Evolutionary conservation across 1,140 invertebrate genomes (phyloP).

Genomic region (Brachionus rotundiformis): DNA sequence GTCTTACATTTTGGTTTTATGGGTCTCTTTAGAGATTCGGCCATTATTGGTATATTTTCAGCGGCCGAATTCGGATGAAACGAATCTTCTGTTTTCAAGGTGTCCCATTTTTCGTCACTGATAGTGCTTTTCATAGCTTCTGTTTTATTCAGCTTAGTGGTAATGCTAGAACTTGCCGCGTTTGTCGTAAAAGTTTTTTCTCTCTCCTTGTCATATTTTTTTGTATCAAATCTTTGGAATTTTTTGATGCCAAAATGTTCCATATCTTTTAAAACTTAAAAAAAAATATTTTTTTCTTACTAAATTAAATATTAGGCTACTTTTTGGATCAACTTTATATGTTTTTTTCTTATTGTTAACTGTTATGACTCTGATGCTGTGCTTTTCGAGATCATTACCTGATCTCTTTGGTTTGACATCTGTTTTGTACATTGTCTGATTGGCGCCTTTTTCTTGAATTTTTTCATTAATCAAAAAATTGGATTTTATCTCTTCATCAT

Average conservation of each 20-base stretch:
- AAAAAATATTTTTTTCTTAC: not conserved
- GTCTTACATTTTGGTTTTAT: constrained; percentile 1
- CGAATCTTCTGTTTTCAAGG: not conserved
- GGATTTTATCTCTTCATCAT: not conserved
- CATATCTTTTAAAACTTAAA: constrained; percentile 17
- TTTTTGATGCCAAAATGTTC: constrained; percentile 25
- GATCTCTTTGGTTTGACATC: not conserved
- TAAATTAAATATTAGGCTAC: not conserved
- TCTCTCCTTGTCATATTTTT: constrained; percentile 20
- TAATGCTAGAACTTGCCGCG: not conserved
- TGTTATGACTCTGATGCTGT: not conserved
- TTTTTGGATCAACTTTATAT: constrained; percentile 15
- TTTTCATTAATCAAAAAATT: constrained; percentile 1
- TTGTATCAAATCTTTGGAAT: constrained; percentile 15
- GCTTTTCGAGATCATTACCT: constrained; percentile 12
- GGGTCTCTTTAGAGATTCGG: not conserved
- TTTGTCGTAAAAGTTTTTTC: not conserved
- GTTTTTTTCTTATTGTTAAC: constrained; percentile 19
- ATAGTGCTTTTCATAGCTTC: not conserved
- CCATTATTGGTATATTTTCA: not conserved
- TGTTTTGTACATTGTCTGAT: not conserved
- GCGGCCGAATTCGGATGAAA: not conserved
- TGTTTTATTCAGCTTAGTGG: too few species aligned
- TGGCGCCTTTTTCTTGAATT: not conserved
- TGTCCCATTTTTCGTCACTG: constrained; percentile 7